Percentiles rank a stretch among this genome's conserved stretches.
Conservation (phyloP, 2,797 vertebrate genomes). For the Philypnodon macrostomus region DNA sequence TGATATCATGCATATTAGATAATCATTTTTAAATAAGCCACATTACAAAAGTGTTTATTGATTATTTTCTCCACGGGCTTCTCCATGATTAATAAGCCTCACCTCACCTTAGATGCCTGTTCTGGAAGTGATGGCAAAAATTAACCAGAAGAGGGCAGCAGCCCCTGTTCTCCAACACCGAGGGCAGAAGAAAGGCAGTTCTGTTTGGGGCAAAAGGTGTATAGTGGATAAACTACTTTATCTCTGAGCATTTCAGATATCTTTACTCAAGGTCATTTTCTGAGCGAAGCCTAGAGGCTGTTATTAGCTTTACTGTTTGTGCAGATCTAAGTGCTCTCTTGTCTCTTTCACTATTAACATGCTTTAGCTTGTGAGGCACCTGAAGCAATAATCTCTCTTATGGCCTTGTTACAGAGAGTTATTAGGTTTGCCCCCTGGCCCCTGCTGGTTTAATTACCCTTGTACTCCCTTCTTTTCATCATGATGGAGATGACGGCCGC, state of each 20-base stretch:
- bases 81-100: too few species aligned
- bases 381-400: slow-evolving; percentile 45
- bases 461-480: slow-evolving; percentile 55
- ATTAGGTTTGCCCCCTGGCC: slow-evolving; percentile 53
- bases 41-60: too few species aligned
- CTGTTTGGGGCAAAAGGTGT: slow-evolving; percentile 15
- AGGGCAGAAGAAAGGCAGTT: slow-evolving; percentile 13
- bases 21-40: too few species aligned
- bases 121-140: not conserved
- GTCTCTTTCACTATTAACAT: slow-evolving; percentile 39
- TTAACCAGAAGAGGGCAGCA: slow-evolving; percentile 56
- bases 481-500: slow-evolving; percentile 58
- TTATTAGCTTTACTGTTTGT: slow-evolving; percentile 25
- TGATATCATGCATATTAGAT: too few species aligned
- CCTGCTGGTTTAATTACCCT: slow-evolving; percentile 63
- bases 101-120: too few species aligned
- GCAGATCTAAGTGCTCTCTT: slow-evolving; percentile 20
- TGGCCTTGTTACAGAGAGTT: slow-evolving; percentile 54
- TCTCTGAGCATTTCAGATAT: slow-evolving; percentile 19
- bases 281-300: slow-evolving; percentile 7
- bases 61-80: too few species aligned
- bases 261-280: slow-evolving; percentile 28
- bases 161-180: not conserved
- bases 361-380: slow-evolving; percentile 41
- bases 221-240: slow-evolving; percentile 22